phyloP scores from a whole-genome alignment of 2,888 invertebrate genomes.

The Euzophera pinguis region DNA sequence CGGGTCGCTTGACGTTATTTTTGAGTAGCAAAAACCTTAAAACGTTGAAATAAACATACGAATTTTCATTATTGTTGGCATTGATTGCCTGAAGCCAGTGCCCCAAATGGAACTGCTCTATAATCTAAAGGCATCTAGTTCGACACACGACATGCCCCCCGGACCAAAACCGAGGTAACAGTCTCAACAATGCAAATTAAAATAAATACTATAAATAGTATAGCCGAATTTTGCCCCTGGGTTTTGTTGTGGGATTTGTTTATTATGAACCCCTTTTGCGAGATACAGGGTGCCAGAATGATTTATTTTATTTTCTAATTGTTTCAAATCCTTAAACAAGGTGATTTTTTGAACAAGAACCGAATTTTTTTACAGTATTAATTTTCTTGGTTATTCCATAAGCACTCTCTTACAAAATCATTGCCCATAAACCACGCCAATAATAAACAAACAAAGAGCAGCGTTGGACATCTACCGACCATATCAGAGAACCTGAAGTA shows the following conservation, averaged over 20 bases:
- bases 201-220: conserved; percentile 2
- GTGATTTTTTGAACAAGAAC: too few relatives aligned
- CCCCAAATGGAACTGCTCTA: background rate
- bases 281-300: too few relatives aligned
- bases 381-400: too few relatives aligned
- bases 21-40: background rate
- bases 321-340: too few relatives aligned
- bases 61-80: background rate
- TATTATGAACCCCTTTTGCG: background rate
- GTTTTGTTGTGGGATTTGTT: background rate
- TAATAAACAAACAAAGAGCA: too few relatives aligned
- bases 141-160: conserved; percentile 9
- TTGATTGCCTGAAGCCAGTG: background rate
- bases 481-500: too few relatives aligned
- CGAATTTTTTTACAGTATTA: too few relatives aligned
- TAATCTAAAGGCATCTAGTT: conserved; percentile 8
- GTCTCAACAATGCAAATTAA: conserved; percentile 6
- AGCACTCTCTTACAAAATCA: too few relatives aligned
- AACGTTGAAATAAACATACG: background rate
- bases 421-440: too few relatives aligned
- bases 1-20: too few relatives aligned
- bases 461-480: too few relatives aligned
- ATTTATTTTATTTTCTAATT: too few relatives aligned
- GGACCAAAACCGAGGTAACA: background rate
- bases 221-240: background rate